Evolutionary conservation across 2,113 vertebrate genomes (phyloP).

Genomic region (Psettodes erumei): DNA sequence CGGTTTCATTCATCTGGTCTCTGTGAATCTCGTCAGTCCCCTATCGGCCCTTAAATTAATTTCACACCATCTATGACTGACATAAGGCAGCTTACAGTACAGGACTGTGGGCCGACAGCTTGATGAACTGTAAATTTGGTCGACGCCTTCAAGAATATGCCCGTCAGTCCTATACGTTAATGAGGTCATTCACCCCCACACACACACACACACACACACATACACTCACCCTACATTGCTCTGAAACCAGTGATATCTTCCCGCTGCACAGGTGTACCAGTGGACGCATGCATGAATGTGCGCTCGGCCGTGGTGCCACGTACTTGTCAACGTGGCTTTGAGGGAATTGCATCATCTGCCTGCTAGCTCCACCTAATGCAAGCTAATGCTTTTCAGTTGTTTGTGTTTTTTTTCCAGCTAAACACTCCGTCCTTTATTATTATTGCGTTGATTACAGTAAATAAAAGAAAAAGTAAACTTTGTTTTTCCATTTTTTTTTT

Average conservation of each 20-base stretch:
- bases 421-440: not conserved
- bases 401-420: not conserved
- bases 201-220: not conserved
- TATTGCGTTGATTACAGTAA: not conserved
- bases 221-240: constrained; percentile 3
- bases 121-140: constrained; percentile 51
- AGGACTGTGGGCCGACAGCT: constrained; percentile 47
- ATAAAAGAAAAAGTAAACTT: too few species aligned
- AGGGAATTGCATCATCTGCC: not conserved
- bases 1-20: not conserved
- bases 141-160: constrained; percentile 49
- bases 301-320: not conserved
- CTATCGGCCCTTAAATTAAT: constrained; percentile 4
- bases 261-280: not conserved
- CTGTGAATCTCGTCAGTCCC: constrained; percentile 10
- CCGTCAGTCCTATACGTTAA: constrained; percentile 50
- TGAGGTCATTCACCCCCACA: constrained; percentile 27
- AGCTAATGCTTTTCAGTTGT: not conserved
- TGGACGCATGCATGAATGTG: not conserved
- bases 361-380: not conserved
- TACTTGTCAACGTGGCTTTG: not conserved
- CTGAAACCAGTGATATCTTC: not conserved
- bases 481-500: too few species aligned
- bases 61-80: constrained; percentile 21
- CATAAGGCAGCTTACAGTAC: constrained; percentile 35